Evolutionary conservation across 2,113 vertebrate genomes (phyloP).

Genomic region (Grallaria varia): DNA sequence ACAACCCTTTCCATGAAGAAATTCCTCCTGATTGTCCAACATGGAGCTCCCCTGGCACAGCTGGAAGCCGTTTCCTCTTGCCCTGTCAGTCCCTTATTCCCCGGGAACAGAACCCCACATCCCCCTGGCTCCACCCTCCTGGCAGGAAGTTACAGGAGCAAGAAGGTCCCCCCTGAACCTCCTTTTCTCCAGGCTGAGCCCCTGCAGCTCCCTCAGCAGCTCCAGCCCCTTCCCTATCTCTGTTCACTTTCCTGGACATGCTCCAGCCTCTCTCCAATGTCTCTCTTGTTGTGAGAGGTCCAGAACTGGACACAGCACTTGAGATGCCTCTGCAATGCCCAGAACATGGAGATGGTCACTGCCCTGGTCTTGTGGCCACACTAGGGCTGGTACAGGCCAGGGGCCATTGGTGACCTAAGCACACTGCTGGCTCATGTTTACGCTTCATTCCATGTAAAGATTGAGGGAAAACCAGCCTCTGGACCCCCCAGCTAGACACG

Average conservation of each 20-base stretch:
- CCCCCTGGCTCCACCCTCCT: not conserved
- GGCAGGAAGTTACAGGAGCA: not conserved
- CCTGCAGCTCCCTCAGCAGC: too few species aligned
- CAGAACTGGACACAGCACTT: not conserved
- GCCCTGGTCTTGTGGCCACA: not conserved
- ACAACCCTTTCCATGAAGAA: not conserved
- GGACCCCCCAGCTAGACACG: accelerated
- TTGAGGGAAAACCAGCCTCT: not conserved
- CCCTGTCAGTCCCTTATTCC: too few species aligned
- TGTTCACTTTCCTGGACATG: not conserved
- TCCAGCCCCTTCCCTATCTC: not conserved
- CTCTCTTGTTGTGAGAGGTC: not conserved
- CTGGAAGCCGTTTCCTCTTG: not conserved
- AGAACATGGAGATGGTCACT: not conserved
- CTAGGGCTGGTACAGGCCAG: not conserved
- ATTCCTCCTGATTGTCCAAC: not conserved
- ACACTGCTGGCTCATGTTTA: not conserved
- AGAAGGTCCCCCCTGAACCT: not conserved
- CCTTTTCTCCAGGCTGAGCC: not conserved
- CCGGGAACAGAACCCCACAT: accelerated
- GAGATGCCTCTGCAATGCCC: not conserved
- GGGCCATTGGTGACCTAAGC: not conserved
- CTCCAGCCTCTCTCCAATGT: not conserved
- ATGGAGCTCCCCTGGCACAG: not conserved
- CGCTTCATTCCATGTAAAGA: not conserved